phyloP scores from a whole-genome alignment of 2,888 invertebrate species.

The Scotopteryx bipunctaria region DNA sequence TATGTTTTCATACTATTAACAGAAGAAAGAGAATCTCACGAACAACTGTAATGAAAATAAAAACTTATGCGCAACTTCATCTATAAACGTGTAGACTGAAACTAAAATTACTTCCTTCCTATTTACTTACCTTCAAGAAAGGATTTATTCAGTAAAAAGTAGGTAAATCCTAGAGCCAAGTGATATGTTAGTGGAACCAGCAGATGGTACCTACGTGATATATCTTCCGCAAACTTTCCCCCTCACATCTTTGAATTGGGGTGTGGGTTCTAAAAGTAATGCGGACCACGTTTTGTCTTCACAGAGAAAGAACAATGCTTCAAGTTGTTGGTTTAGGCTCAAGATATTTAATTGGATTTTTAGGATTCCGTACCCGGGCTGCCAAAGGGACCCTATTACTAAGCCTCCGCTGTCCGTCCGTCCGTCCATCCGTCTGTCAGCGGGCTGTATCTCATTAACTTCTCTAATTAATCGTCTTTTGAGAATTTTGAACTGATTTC shows the following conservation, averaged over 20 bases:
- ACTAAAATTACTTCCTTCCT: too few species aligned
- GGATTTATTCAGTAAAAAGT: too few species aligned
- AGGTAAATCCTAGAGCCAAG: too few species aligned
- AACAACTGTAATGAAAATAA: background rate
- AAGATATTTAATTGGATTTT: too few species aligned
- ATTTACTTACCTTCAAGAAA: too few species aligned
- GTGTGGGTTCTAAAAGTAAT: slow-evolving; percentile 13
- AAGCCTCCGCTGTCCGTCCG: too few species aligned
- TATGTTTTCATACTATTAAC: background rate
- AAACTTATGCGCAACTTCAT: background rate
- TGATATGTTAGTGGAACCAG: background rate
- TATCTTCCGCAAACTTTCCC: slow-evolving; percentile 8
- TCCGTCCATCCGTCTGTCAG: too few species aligned
- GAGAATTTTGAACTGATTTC: too few species aligned
- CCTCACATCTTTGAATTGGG: slow-evolving; percentile 5
- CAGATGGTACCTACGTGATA: background rate
- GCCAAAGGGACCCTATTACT: too few species aligned
- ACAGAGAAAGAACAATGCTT: slow-evolving; percentile 1
- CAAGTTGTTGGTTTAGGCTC: background rate
- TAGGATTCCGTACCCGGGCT: too few species aligned
- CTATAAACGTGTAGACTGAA: background rate
- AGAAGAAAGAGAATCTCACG: background rate
- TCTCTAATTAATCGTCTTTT: too few species aligned
- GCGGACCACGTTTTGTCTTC: slow-evolving; percentile 3
- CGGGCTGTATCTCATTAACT: too few species aligned